phyloP scores from a whole-genome alignment of 2,113 vertebrate species.

The Sceloporus tristichus region DNA sequence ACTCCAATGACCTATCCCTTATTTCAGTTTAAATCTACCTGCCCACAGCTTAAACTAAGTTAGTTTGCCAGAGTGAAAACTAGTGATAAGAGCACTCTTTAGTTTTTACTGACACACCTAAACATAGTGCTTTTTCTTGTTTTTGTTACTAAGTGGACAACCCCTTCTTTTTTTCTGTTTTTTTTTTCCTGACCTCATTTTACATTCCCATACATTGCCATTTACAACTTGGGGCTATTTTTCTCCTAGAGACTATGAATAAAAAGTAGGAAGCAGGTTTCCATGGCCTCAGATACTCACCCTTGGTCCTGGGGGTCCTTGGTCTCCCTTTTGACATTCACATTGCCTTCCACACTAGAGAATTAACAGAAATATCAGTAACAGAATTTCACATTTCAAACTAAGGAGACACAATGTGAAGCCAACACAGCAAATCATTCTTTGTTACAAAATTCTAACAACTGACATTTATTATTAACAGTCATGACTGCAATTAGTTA shows the following conservation, averaged over 20 bases:
- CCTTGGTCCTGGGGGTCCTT: slow-evolving; percentile 79
- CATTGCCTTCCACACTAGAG: slow-evolving; percentile 83
- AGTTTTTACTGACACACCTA: background rate
- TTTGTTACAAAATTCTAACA: background rate
- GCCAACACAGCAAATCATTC: background rate
- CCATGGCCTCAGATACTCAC: slow-evolving; percentile 78
- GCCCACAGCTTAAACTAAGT: too few relatives aligned
- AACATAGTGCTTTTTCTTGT: background rate
- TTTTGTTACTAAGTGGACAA: background rate
- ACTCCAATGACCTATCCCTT: too few relatives aligned
- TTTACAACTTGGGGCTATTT: background rate
- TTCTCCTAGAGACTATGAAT: background rate
- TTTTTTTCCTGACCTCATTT: background rate
- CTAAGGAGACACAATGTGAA: background rate
- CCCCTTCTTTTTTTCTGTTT: background rate
- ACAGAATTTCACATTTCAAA: slow-evolving; percentile 12
- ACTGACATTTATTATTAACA: background rate
- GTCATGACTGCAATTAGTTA: background rate
- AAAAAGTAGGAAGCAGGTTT: background rate
- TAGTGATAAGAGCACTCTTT: too few relatives aligned
- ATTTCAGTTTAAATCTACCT: background rate
- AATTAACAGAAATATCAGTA: slow-evolving; percentile 34
- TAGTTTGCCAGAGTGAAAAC: too few relatives aligned
- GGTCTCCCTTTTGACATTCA: slow-evolving; percentile 84
- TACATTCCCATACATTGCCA: background rate